Evolutionary conservation across 2,888 invertebrate genomes (phyloP), one percentile per base, ranked within the genome.

Genomic region (Ametastegia equiseti): DNA sequence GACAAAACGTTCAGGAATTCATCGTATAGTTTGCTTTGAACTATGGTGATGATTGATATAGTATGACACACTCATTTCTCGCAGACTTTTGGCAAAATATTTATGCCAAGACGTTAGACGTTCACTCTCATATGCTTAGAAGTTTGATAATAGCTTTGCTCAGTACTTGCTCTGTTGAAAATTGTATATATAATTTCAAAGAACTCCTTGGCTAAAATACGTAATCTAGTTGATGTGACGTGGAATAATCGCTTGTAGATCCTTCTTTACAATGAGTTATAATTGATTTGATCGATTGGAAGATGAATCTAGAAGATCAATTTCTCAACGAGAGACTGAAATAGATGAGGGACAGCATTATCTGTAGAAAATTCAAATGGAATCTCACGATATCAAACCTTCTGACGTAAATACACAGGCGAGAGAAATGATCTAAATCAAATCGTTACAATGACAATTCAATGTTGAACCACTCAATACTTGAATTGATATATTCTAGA

Each of bases 371-470:
- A 75, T 6, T 54, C 19, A 75, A 75, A 23, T 54, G 23, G 33
- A n/a, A 50, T 45, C 33, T 39, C 63, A n/a, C n/a, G n/a, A n/a
- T 27, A 15, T 19, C n/a, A 71, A 67, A 71, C 42, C 27, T 30
- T 71, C 71, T 71, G 71, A 71, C 71, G 45, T 15, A 71, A 30
- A 71, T 47, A 23, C 42, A n/a, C 33, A 19, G 50, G 75, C 75
- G 54, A 45, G n/a, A 54, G 50, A 75, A 75, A 75, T 33, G 36
- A 83, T 84, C 82, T 80, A 84, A 85, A 84, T 83, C 79, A 82
- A 83, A 85, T 83, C 69, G 83, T 80, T 71, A 69, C 83, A 84
- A 83, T 81, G 82, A 83, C 84, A 81, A 83, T 83, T 84, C 83
- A 84, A 84, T 85, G 84, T 83, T 83, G 81, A 63, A 60, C 81